Conservation (phyloP, 92 coral and sea anemone genomes). For the Blastomussa wellsi region DNA sequence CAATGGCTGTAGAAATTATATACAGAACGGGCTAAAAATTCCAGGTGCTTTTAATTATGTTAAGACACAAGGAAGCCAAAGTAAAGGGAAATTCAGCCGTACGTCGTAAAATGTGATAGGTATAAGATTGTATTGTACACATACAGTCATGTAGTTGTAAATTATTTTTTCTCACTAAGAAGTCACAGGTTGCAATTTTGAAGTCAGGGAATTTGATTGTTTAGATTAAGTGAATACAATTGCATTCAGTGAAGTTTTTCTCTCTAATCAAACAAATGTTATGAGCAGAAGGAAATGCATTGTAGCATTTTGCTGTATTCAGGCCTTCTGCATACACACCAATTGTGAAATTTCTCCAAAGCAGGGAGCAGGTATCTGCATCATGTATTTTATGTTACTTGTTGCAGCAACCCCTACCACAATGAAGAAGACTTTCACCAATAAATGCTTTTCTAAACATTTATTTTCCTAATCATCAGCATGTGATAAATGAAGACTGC, state of each 20-base stretch:
- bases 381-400: too few species aligned
- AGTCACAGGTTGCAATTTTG: background rate
- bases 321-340: background rate
- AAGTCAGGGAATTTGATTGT: constrained; percentile 5
- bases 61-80: background rate
- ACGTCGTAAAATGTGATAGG: background rate
- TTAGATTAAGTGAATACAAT: constrained; percentile 1
- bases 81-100: background rate
- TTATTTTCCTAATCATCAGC: too few species aligned
- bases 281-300: background rate
- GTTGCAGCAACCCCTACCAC: too few species aligned
- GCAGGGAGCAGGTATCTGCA: background rate
- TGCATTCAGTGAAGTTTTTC: background rate
- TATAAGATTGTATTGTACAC: background rate
- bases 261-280: constrained; percentile 9
- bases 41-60: constrained; percentile 37
- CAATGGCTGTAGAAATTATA: constrained; percentile 25
- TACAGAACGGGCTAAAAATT: constrained; percentile 19
- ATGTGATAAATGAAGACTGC: too few species aligned
- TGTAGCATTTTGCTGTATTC: background rate
- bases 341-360: background rate
- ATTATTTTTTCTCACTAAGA: background rate
- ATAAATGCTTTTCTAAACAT: too few species aligned
- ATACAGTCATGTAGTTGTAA: background rate
- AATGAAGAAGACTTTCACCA: too few species aligned